Evolutionary conservation across 2,888 invertebrate genomes (phyloP).

Genomic region (Hoplodrina ambigua): DNA sequence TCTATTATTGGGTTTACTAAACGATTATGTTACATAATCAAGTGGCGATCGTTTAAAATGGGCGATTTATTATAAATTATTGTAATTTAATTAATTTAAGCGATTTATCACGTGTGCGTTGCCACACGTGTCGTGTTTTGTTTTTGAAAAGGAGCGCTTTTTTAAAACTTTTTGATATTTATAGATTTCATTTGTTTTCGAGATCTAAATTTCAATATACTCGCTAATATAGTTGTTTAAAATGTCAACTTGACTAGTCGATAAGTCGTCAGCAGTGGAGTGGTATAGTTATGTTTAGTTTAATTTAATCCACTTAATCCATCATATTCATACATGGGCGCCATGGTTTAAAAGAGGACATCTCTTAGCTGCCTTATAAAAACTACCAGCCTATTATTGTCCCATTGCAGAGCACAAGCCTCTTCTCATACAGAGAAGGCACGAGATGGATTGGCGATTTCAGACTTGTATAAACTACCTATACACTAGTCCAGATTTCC

Average conservation of each 20-base stretch:
- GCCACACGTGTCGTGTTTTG: conserved; percentile 31
- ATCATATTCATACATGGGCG: too few relatives aligned
- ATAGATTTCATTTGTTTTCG: conserved; percentile 4
- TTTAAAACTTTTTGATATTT: conserved; percentile 7
- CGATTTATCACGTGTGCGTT: conserved; percentile 41
- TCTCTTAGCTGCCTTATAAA: too few relatives aligned
- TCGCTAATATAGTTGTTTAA: not conserved
- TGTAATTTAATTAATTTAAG: conserved; percentile 53
- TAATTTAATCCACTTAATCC: too few relatives aligned
- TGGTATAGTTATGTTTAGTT: not conserved
- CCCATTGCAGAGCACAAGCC: too few relatives aligned
- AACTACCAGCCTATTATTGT: too few relatives aligned
- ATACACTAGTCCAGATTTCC: too few relatives aligned
- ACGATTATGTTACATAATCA: conserved; percentile 41
- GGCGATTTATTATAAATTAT: conserved; percentile 47
- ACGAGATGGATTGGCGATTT: too few relatives aligned
- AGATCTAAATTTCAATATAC: not conserved
- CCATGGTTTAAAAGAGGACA: too few relatives aligned
- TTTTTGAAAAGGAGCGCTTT: conserved; percentile 24
- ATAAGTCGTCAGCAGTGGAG: not conserved
- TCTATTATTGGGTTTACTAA: conserved; percentile 52
- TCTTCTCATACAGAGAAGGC: too few relatives aligned
- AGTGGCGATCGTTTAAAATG: conserved; percentile 23
- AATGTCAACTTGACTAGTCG: not conserved
- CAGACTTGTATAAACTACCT: too few relatives aligned